Evolutionary conservation across 2,888 invertebrate species (phyloP).

Genomic region (Dorcus parallelipipedus): DNA sequence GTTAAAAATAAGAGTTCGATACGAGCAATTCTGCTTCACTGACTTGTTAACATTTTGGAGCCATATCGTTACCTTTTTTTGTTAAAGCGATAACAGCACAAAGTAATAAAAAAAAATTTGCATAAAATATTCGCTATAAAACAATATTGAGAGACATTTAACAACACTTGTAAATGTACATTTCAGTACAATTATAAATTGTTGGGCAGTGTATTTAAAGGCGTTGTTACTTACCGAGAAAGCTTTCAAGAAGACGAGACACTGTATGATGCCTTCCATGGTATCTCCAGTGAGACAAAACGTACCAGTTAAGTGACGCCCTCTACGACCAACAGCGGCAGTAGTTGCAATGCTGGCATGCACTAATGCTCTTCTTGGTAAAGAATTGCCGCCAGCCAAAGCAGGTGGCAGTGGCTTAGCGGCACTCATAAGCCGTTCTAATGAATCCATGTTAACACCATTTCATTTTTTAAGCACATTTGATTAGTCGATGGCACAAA

Average conservation of each 20-base stretch:
- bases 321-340: conserved; percentile 70
- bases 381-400: conserved; percentile 41
- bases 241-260: conserved; percentile 87
- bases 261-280: conserved; percentile 92
- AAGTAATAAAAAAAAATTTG: too few species aligned
- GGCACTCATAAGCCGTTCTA: conserved; percentile 76
- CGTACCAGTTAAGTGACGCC: conserved; percentile 80
- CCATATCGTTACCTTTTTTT: too few species aligned
- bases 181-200: too few species aligned
- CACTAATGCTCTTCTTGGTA: conserved; percentile 65
- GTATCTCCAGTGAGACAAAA: conserved; percentile 89
- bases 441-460: conserved; percentile 66
- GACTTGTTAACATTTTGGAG: too few species aligned
- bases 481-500: neutral
- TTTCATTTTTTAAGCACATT: conserved; percentile 14
- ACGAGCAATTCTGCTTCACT: too few species aligned
- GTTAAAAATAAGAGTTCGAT: too few species aligned
- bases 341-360: conserved; percentile 73
- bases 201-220: neutral
- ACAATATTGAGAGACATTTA: too few species aligned
- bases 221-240: conserved; percentile 72
- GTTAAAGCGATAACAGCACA: too few species aligned
- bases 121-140: too few species aligned
- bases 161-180: too few species aligned
- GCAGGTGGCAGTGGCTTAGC: conserved; percentile 65